Conservation (phyloP, 2,888 invertebrate genomes). For the Tineola bisselliella region DNA sequence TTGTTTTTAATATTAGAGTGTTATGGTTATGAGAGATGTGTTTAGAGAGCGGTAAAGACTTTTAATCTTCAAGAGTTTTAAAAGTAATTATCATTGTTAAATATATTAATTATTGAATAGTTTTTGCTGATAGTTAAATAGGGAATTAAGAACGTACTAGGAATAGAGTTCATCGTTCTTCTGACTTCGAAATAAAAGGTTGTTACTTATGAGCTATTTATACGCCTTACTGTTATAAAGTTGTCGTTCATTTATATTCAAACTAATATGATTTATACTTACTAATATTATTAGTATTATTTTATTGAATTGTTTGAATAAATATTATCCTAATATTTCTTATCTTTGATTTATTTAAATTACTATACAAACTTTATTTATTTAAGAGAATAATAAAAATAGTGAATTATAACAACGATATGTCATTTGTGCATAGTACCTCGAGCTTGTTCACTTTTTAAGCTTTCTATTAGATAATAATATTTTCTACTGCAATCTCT, state of each 20-base stretch:
- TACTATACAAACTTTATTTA: too few species aligned
- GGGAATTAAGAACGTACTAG: not conserved
- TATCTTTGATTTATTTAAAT: too few species aligned
- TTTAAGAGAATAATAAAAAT: not conserved
- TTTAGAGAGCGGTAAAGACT: not conserved
- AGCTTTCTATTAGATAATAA: constrained; percentile 40
- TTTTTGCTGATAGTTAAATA: not conserved
- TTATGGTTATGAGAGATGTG: not conserved
- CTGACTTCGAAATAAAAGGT: not conserved
- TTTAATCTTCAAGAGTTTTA: not conserved
- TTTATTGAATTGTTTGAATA: too few species aligned
- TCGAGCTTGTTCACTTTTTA: constrained; percentile 58
- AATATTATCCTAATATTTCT: too few species aligned
- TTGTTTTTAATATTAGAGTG: not conserved
- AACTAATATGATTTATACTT: too few species aligned
- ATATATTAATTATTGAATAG: not conserved
- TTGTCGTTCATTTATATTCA: not conserved
- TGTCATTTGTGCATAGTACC: constrained; percentile 29
- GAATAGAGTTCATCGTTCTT: not conserved
- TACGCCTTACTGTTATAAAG: not conserved
- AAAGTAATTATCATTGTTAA: not conserved
- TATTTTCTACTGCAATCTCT: constrained; percentile 45
- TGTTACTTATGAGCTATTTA: constrained; percentile 5
- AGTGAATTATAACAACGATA: not conserved
- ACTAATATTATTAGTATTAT: too few species aligned